Percentiles rank a stretch among this genome's conserved stretches.
Conservation (phyloP, 2,888 invertebrate species). For the Oscheius sp. region DNA sequence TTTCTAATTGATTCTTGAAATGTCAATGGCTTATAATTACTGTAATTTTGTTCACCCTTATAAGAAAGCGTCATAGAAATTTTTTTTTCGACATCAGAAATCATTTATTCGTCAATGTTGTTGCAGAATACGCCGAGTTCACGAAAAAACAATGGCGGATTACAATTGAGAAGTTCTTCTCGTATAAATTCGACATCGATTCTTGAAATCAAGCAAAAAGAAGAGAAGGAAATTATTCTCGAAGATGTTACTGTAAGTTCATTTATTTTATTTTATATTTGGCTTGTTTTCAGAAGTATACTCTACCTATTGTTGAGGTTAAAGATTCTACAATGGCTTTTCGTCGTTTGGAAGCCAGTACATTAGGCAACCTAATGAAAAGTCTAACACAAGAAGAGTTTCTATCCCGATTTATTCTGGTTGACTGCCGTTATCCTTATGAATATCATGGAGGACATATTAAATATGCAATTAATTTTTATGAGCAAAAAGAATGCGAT, state of each 20-base stretch:
- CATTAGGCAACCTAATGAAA: constrained; percentile 34
- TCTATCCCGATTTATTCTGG: constrained; percentile 40
- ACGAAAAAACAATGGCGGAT: neutral
- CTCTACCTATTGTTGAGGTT: constrained; percentile 23
- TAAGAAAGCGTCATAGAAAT: too few species aligned
- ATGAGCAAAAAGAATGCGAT: constrained; percentile 35
- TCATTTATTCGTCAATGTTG: too few species aligned
- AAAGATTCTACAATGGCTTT: constrained; percentile 38
- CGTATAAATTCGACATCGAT: constrained; percentile 16
- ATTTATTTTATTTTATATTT: neutral
- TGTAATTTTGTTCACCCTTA: too few species aligned
- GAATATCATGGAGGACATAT: constrained; percentile 56
- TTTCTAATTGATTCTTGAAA: too few species aligned
- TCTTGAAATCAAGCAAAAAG: constrained; percentile 11
- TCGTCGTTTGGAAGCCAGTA: constrained; percentile 42
- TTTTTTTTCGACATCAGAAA: too few species aligned
- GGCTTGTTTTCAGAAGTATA: constrained; percentile 26
- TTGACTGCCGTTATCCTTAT: constrained; percentile 56
- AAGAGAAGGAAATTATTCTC: neutral
- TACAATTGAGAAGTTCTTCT: neutral
- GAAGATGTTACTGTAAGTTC: neutral
- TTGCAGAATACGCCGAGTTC: constrained; percentile 18
- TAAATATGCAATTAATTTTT: constrained; percentile 43
- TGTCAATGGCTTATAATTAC: too few species aligned
- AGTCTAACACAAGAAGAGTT: constrained; percentile 18